Conservation (phyloP, 2,797 vertebrate genomes). For the Eulemur albifrons region DNA sequence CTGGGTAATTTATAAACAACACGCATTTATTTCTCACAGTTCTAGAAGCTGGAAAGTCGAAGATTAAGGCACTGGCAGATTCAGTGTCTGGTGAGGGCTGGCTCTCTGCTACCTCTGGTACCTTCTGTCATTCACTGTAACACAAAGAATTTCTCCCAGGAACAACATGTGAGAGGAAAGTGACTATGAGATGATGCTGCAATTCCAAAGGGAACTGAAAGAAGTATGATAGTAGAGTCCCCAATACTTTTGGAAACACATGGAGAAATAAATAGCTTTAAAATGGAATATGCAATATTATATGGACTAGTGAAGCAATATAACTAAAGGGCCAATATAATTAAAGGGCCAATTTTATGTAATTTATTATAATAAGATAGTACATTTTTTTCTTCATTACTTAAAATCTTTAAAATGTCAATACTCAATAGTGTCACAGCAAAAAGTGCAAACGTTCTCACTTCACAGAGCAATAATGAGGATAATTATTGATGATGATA, state of each 20-base stretch:
- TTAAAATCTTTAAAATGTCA: slow-evolving; percentile 30
- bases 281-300: background rate
- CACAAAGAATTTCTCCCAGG: background rate
- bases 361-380: background rate
- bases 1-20: background rate
- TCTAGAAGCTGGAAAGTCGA: background rate
- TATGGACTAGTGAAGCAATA: background rate
- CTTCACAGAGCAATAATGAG: background rate
- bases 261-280: background rate
- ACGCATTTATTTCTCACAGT: background rate
- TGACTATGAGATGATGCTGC: background rate
- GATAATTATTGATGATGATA: background rate
- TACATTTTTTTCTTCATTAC: background rate
- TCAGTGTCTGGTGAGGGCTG: background rate
- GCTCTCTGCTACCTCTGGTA: background rate
- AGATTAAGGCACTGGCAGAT: background rate
- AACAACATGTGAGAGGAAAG: background rate
- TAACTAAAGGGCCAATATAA: background rate
- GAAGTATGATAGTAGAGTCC: background rate
- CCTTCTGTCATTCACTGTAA: background rate
- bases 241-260: background rate
- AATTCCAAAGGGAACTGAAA: background rate
- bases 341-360: background rate
- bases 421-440: background rate
- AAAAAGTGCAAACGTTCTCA: slow-evolving; percentile 7